Evolutionary conservation across 1,140 invertebrate species (phyloP).

Genomic region (Melanaphis sacchari): DNA sequence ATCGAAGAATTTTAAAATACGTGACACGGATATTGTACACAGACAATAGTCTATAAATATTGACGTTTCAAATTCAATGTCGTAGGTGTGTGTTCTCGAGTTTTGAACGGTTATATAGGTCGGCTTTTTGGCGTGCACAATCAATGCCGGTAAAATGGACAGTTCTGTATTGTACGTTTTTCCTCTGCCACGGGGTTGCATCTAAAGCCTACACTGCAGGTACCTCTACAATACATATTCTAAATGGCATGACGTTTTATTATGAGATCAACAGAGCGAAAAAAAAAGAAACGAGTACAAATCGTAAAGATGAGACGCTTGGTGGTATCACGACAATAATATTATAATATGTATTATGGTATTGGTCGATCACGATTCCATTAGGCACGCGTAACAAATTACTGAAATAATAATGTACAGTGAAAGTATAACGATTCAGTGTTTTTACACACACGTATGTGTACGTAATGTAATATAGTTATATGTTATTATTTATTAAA

Average conservation of each 20-base stretch:
- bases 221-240: neutral
- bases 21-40: neutral
- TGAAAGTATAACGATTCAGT: conserved; percentile 32
- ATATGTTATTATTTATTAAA: too few relatives aligned
- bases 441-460: too few relatives aligned
- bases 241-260: conserved; percentile 5
- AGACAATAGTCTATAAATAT: neutral
- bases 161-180: neutral
- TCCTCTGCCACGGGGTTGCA: neutral
- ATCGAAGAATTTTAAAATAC: neutral
- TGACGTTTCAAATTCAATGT: conserved; percentile 5
- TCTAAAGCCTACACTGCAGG: neutral
- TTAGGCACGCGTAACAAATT: conserved; percentile 45
- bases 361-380: conserved; percentile 54
- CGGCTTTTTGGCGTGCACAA: neutral
- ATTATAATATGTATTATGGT: too few relatives aligned
- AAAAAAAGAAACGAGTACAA: neutral
- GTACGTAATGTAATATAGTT: too few relatives aligned
- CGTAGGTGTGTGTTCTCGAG: neutral
- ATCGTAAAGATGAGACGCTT: neutral
- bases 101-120: neutral
- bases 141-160: neutral
- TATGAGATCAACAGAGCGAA: neutral
- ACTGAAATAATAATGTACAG: conserved; percentile 22
- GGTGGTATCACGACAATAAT: neutral